Evolutionary conservation across 30 jellyfish, hydroid and myxozoan genomes (phyloP), one percentile per base, ranked within the genome.

Genomic region (Aurelia coerulea): DNA sequence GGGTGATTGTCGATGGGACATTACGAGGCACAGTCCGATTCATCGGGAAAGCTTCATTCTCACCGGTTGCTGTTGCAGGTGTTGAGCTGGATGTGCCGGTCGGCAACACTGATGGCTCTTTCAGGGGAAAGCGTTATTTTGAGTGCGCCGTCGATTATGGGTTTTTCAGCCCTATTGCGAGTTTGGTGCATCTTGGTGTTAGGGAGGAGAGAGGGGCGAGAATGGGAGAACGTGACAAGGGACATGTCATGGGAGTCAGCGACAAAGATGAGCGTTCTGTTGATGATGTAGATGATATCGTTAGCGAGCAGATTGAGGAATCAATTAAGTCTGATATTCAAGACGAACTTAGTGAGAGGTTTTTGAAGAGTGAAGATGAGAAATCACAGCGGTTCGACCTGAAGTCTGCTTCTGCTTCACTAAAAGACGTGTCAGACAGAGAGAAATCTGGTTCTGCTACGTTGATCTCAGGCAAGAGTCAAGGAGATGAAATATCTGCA

Each of bases 51-150:
- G 77, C 84, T 5, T 81, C 97, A 13, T 85, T 86, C 65, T 95
- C 99, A 31, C 97, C 97, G 10, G 97, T 90, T 5, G 78, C 80
- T 64, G 97, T 90, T 14, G 99, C 99, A 31, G 99, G 99, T 3
- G 74, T 95, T 59, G 93, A 85, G 56, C 97, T 95, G 10, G 97
- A 95, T 63, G 91, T 65, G 35, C 65, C 93, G 18, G 62, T 79
- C 51, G 99, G 99, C 16, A 95, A 97, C 67, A 70, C 90, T 18
- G 92, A 95, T 74, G 99, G 99, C 7, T 67, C 97, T 8, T 95
- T 89, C 73, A 94, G 89, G 8, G 96, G 96, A 1, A 86, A 85
- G 64, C 92, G 93, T 31, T 95, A 95, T 71, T 95, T 95, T 74
- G 73, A 52, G 9, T 95, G 99, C 35, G 81, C 52, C 15, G 75